Percentiles rank a stretch among this genome's conserved stretches.
Evolutionary conservation across 2,113 vertebrate genomes (phyloP).

Genomic region (Dasyurus viverrinus): DNA sequence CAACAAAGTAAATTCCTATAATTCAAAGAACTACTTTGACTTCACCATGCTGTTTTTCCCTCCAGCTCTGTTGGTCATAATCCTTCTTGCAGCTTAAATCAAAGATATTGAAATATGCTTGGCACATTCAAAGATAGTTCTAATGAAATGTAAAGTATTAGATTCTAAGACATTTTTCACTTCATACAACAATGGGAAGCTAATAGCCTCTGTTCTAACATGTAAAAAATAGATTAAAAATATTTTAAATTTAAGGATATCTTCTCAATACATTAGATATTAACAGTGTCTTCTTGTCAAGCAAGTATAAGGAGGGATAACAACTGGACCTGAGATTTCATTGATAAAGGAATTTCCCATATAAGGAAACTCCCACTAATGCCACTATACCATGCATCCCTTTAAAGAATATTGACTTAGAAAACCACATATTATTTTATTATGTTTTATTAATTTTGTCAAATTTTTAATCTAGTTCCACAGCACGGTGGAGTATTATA

Average conservation of each 20-base stretch:
- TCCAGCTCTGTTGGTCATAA: constrained; percentile 45
- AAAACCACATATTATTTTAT: neutral
- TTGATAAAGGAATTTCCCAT: neutral
- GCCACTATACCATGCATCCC: neutral
- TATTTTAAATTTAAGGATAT: neutral
- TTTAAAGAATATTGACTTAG: neutral
- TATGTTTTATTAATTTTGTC: neutral
- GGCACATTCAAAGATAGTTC: constrained; percentile 11
- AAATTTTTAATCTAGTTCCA: neutral
- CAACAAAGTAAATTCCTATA: constrained; percentile 52
- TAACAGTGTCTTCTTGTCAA: neutral
- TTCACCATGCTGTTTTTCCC: constrained; percentile 49
- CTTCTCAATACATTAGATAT: neutral
- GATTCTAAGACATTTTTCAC: neutral
- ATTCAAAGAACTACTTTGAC: constrained; percentile 49
- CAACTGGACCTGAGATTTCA: neutral
- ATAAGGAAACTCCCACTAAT: neutral
- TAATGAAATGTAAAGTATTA: neutral
- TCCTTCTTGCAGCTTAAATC: constrained; percentile 54
- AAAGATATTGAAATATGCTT: constrained; percentile 58
- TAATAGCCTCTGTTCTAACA: neutral
- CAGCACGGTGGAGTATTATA: neutral
- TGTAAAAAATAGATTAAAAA: neutral
- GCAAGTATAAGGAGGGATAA: neutral
- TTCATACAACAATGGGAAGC: neutral